These are phyloP conservation scores for Clavelina lepadiformis DNA, from an alignment of 23 tunicate genomes.

Conservation along the genomic window DNA sequence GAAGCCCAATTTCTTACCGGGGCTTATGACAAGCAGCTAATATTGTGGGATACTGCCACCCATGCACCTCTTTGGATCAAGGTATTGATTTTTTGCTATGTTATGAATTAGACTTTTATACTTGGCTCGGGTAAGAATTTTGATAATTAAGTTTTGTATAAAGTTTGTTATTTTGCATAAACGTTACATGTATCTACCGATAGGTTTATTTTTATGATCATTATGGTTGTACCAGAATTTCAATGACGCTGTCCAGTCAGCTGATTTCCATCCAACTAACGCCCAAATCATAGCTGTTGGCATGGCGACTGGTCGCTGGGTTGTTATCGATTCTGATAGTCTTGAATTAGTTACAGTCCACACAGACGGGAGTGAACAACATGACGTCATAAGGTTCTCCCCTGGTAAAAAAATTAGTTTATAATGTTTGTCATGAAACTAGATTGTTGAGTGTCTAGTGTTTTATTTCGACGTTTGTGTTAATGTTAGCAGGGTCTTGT, in stretches of 20 bases:
- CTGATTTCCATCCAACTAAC: slow-evolving; percentile 53
- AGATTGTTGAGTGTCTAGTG: neutral
- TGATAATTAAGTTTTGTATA: neutral
- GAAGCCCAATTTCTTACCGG: slow-evolving; percentile 63
- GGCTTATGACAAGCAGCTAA: slow-evolving; percentile 79
- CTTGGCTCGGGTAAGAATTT: too few relatives aligned
- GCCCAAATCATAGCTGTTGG: slow-evolving; percentile 76
- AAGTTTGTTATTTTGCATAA: neutral
- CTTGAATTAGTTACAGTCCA: slow-evolving; percentile 68
- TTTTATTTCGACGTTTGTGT: too few relatives aligned
- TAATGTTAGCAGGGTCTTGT: too few relatives aligned
- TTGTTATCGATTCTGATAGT: slow-evolving; percentile 59
- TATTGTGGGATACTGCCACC: slow-evolving; percentile 67
- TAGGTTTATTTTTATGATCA: too few relatives aligned
- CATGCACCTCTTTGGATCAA: slow-evolving; percentile 74
- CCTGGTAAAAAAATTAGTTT: slow-evolving; percentile 42
- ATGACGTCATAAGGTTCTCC: slow-evolving; percentile 78
- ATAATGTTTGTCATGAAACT: neutral
- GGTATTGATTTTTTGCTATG: too few relatives aligned
- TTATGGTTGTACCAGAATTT: slow-evolving; percentile 28
- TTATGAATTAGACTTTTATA: too few relatives aligned
- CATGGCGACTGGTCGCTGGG: slow-evolving; percentile 92
- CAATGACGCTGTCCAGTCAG: slow-evolving; percentile 77
- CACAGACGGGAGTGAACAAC: slow-evolving; percentile 83
- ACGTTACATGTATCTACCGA: neutral